These are phyloP conservation scores for Catamblyrhynchus diadema DNA, from an alignment of 2,797 vertebrate genomes.

Conservation along the genomic window DNA sequence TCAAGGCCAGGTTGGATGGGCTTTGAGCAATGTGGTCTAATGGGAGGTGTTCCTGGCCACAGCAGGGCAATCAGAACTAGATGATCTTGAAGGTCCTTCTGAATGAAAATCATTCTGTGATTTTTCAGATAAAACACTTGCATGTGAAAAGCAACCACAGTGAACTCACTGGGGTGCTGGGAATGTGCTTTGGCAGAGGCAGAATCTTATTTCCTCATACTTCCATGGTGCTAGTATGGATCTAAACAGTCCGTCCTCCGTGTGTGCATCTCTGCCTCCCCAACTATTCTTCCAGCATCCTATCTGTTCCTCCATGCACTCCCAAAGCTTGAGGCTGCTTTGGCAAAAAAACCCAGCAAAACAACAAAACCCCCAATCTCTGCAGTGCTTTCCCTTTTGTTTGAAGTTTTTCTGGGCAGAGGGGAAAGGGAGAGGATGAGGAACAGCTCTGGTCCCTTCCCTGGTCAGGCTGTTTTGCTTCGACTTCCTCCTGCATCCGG, in stretches of 20 bases:
- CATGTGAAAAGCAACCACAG: not conserved
- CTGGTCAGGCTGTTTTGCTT: not conserved
- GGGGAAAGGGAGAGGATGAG: not conserved
- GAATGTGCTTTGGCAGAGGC: not conserved
- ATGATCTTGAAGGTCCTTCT: not conserved
- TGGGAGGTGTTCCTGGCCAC: not conserved
- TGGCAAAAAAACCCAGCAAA: rapidly evolving
- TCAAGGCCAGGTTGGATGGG: not conserved
- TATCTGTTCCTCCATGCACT: not conserved
- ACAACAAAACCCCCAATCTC: not conserved
- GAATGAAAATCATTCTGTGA: not conserved
- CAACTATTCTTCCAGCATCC: not conserved
- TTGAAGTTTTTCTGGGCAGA: not conserved
- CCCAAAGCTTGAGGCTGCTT: not conserved
- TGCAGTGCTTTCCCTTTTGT: not conserved
- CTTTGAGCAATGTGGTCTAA: not conserved
- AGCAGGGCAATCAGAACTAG: too few relatives aligned
- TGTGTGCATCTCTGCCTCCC: not conserved
- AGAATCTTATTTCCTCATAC: not conserved
- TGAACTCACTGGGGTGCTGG: not conserved
- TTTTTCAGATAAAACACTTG: not conserved
- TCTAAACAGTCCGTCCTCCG: rapidly evolving
- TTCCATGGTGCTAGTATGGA: not conserved
- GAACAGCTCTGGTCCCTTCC: not conserved
- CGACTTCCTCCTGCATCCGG: not conserved